Conservation (phyloP, 2,888 invertebrate species). For the Corbicula japonica region DNA sequence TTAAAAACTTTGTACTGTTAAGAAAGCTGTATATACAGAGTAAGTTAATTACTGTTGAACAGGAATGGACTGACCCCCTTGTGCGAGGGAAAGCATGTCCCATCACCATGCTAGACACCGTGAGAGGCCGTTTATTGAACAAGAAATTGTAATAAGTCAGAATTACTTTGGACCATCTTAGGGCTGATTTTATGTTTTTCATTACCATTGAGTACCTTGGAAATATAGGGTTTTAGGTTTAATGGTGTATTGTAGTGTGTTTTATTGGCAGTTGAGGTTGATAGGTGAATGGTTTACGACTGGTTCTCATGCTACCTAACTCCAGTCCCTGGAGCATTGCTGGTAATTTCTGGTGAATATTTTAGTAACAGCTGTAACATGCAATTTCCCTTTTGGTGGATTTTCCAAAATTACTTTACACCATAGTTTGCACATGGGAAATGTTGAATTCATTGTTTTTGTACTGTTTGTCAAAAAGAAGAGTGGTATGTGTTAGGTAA, state of each 20-base stretch:
- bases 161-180: too few species aligned
- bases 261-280: conserved; percentile 54
- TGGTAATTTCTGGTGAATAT: conserved; percentile 50
- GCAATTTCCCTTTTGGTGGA: conserved; percentile 52
- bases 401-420: conserved; percentile 50
- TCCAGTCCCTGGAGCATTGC: conserved; percentile 23
- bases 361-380: conserved; percentile 44
- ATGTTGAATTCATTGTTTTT: conserved; percentile 20
- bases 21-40: too few species aligned
- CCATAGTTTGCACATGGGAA: conserved; percentile 24
- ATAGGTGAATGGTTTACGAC: conserved; percentile 48
- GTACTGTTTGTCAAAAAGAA: conserved; percentile 1
- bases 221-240: conserved; percentile 54
- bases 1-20: too few species aligned
- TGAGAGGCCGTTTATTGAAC: too few species aligned
- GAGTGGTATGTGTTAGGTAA: too few species aligned
- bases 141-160: too few species aligned
- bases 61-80: too few species aligned
- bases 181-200: conserved; percentile 45
- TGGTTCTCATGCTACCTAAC: conserved; percentile 46
- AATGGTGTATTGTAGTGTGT: conserved; percentile 37
- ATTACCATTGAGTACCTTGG: conserved; percentile 25
- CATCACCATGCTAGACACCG: too few species aligned
- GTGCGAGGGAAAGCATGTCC: too few species aligned
- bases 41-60: too few species aligned